Conservation (phyloP, 2,888 invertebrate genomes). For the Salpingus planirostris region DNA sequence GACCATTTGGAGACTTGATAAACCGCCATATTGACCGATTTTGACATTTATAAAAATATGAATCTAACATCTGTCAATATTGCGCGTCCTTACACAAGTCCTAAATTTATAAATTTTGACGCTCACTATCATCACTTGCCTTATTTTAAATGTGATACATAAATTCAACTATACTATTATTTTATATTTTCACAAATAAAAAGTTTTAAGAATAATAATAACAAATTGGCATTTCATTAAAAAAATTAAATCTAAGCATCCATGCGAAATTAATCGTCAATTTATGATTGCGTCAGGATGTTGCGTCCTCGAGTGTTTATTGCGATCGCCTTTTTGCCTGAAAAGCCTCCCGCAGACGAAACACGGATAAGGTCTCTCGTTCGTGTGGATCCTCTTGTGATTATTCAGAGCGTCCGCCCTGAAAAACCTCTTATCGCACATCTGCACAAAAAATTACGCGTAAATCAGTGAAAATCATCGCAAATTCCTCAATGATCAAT, state of each 20-base stretch:
- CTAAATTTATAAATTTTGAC: too few species aligned
- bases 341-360: conserved; percentile 46
- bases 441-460: conserved; percentile 27
- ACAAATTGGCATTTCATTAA: background rate
- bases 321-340: conserved; percentile 49
- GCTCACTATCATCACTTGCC: too few species aligned
- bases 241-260: background rate
- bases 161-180: background rate
- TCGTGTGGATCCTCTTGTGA: conserved; percentile 53
- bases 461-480: too few species aligned
- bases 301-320: conserved; percentile 49
- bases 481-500: too few species aligned
- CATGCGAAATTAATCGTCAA: too few species aligned
- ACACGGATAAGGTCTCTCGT: conserved; percentile 49
- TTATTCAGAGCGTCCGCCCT: conserved; percentile 56
- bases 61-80: too few species aligned
- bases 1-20: too few species aligned
- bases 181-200: background rate
- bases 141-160: too few species aligned
- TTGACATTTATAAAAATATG: too few species aligned
- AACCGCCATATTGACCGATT: too few species aligned
- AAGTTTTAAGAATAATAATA: conserved; percentile 1
- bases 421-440: conserved; percentile 53
- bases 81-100: background rate
- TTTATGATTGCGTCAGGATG: conserved; percentile 37